These are phyloP conservation scores for Vesta saturnalis DNA, from an alignment of 2,888 invertebrate species.

Conservation along the genomic window DNA sequence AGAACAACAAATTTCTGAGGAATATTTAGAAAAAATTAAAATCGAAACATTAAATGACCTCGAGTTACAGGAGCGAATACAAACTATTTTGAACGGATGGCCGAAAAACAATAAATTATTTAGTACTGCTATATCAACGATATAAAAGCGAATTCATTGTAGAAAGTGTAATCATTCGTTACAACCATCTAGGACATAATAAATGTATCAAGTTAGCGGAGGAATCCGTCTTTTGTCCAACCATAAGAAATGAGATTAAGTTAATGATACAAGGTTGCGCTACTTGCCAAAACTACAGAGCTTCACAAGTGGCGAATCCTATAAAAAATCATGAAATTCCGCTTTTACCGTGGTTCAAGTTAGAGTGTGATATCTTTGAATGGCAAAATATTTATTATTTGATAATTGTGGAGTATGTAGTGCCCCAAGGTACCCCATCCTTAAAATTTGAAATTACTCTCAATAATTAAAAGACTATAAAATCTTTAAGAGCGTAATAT, in stretches of 20 bases:
- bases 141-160: neutral
- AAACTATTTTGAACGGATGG: too few relatives aligned
- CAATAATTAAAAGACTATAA: too few relatives aligned
- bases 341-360: constrained; percentile 17
- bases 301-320: too few relatives aligned
- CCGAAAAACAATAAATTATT: neutral
- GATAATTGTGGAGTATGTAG: too few relatives aligned
- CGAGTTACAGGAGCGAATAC: neutral
- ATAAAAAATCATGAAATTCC: neutral
- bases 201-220: neutral
- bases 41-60: too few relatives aligned
- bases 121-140: neutral
- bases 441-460: too few relatives aligned
- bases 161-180: neutral
- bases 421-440: too few relatives aligned
- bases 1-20: too few relatives aligned
- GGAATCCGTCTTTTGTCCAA: neutral
- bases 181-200: too few relatives aligned
- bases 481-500: too few relatives aligned
- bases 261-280: neutral
- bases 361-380: constrained; percentile 36
- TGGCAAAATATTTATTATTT: constrained; percentile 19
- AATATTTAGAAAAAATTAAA: too few relatives aligned
- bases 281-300: neutral
- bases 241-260: neutral